These are phyloP conservation scores for Montifringilla adamsi DNA, from an alignment of 2,113 vertebrate genomes.

Conservation along the genomic window DNA sequence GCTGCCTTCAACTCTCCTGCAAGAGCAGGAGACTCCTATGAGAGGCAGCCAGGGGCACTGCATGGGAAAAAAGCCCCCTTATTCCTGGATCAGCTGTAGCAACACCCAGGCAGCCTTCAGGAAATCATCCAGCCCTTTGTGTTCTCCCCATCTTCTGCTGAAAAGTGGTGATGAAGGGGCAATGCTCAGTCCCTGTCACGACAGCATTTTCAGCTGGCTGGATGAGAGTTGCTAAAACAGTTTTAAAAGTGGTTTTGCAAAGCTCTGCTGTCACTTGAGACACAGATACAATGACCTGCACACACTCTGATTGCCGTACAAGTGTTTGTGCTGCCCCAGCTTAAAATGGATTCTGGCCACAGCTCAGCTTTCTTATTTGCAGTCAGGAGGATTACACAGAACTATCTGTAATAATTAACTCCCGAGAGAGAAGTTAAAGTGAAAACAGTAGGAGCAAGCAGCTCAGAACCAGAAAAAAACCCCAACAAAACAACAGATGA, in stretches of 20 bases:
- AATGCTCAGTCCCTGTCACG: fast-evolving
- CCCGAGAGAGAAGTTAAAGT: not conserved
- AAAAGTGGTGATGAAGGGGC: not conserved
- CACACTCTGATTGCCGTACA: not conserved
- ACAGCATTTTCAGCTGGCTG: not conserved
- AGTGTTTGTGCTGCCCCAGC: not conserved
- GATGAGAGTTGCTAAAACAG: not conserved
- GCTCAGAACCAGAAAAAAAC: not conserved
- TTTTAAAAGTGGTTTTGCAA: not conserved
- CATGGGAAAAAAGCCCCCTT: too few relatives aligned
- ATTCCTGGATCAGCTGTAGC: not conserved
- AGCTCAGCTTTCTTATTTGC: not conserved
- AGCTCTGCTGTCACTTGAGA: not conserved
- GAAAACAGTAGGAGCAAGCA: not conserved
- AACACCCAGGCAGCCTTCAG: not conserved
- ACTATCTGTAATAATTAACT: conserved; percentile 15
- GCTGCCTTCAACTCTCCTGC: not conserved
- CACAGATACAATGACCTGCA: not conserved
- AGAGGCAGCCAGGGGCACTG: not conserved
- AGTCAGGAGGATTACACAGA: not conserved
- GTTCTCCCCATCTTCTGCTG: not conserved
- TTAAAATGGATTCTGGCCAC: not conserved
- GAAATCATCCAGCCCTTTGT: not conserved
- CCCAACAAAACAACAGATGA: not conserved
- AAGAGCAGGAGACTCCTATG: not conserved